Percentiles rank a stretch among this genome's conserved stretches.
Evolutionary conservation across 2,888 invertebrate genomes (phyloP).

Genomic region (Himalopsyche anomala): DNA sequence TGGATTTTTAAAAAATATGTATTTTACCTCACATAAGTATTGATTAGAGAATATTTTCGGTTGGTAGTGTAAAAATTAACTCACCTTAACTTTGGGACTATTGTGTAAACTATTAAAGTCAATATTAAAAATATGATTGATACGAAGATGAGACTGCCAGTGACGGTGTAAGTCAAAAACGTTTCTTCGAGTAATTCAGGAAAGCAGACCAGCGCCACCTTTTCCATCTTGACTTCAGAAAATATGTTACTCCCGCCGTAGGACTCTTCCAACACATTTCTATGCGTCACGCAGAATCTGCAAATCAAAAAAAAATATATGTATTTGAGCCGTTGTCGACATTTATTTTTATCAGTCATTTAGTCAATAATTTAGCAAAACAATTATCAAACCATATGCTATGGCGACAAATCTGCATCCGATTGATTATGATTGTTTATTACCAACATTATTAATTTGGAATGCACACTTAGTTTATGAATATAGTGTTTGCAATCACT

Average conservation of each 20-base stretch:
- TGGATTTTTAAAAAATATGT: no score
- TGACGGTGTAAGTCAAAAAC: constrained; percentile 68
- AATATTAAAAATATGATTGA: constrained; percentile 78
- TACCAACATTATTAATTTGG: no score
- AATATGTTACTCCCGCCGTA: constrained; percentile 61
- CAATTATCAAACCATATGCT: no score
- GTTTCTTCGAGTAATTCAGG: constrained; percentile 68
- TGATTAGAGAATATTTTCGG: no score
- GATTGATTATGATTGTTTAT: no score
- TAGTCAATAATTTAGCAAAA: no score
- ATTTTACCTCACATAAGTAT: no score
- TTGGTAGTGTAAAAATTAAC: constrained; percentile 66
- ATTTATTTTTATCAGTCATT: no score
- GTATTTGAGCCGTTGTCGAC: no score
- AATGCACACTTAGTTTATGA: no score
- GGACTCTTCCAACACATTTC: constrained; percentile 16
- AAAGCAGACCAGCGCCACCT: constrained; percentile 73
- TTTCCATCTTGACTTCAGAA: constrained; percentile 65
- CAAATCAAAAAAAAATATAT: background rate
- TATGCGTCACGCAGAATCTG: constrained; percentile 56
- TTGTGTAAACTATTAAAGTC: constrained; percentile 79
- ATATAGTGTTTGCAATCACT: no score
- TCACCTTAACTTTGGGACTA: constrained; percentile 79
- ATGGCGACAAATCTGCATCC: no score
- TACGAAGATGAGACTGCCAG: constrained; percentile 72